phyloP scores from a whole-genome alignment of 2,797 vertebrate genomes.

The Sebastes paucispinis region DNA sequence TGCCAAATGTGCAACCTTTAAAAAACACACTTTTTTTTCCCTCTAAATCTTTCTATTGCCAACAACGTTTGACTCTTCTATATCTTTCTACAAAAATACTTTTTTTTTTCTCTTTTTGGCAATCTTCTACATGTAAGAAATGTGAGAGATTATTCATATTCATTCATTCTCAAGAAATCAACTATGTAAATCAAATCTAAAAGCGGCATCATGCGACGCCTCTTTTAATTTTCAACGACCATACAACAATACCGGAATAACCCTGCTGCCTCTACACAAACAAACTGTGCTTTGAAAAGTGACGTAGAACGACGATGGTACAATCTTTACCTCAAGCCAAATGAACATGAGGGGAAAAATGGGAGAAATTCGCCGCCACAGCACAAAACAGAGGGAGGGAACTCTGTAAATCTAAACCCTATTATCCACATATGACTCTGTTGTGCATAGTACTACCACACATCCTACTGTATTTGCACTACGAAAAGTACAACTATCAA shows the following conservation, averaged over 20 bases:
- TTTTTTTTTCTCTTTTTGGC: slow-evolving; percentile 36
- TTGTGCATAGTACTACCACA: slow-evolving; percentile 60
- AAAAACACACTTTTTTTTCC: slow-evolving; percentile 9
- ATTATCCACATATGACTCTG: slow-evolving; percentile 32
- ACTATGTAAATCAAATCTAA: slow-evolving; percentile 18
- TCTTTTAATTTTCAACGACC: slow-evolving; percentile 13
- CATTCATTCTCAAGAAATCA: slow-evolving; percentile 32
- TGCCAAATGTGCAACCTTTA: slow-evolving; percentile 22
- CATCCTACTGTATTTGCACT: slow-evolving; percentile 44
- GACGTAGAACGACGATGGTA: slow-evolving; percentile 25
- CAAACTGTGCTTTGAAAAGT: slow-evolving; percentile 41
- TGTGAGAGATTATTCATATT: slow-evolving; percentile 20
- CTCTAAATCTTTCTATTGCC: not conserved
- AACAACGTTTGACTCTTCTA: slow-evolving; percentile 13
- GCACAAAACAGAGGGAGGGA: slow-evolving; percentile 23
- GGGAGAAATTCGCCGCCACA: slow-evolving; percentile 23
- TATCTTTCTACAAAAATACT: slow-evolving; percentile 61
- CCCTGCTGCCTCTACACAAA: slow-evolving; percentile 19
- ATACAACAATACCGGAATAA: not conserved
- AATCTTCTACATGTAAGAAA: slow-evolving; percentile 27
- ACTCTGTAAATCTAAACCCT: slow-evolving; percentile 22
- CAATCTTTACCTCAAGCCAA: slow-evolving; percentile 34
- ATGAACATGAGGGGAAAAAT: slow-evolving; percentile 7
- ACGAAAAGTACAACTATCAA: slow-evolving; percentile 54
- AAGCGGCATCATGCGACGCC: slow-evolving; percentile 15